Conservation (phyloP, 2,113 vertebrate species). For the Eptesicus fuscus region DNA sequence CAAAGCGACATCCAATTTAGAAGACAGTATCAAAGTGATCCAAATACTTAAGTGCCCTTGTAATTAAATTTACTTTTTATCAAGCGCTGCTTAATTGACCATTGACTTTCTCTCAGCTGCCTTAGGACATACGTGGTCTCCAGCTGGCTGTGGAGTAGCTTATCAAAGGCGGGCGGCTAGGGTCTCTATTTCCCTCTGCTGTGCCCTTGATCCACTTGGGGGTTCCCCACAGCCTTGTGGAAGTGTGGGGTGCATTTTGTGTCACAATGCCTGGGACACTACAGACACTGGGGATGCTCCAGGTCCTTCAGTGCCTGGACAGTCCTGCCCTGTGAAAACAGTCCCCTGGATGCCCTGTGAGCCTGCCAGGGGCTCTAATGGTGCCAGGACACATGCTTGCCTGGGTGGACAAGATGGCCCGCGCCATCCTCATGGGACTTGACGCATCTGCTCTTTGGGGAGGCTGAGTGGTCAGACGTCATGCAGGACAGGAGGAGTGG, state of each 20-base stretch:
- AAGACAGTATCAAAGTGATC: not conserved
- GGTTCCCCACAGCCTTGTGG: not conserved
- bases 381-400: accelerated
- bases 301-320: too few relatives aligned
- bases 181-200: not conserved
- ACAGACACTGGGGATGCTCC: not conserved
- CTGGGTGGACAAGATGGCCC: not conserved
- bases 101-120: not conserved
- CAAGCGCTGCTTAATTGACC: not conserved
- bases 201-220: accelerated
- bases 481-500: not conserved
- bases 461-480: not conserved
- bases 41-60: not conserved
- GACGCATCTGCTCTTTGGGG: not conserved
- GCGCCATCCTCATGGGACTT: not conserved
- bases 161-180: accelerated
- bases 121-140: not conserved
- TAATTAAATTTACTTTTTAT: constrained; percentile 31
- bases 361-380: not conserved
- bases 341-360: not conserved
- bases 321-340: not conserved
- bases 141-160: not conserved
- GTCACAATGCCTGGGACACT: accelerated
- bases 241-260: not conserved
- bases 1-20: not conserved